Percentiles rank a stretch among this genome's conserved stretches.
Conservation (phyloP, 2,888 invertebrate species). For the Lathronympha strigana region DNA sequence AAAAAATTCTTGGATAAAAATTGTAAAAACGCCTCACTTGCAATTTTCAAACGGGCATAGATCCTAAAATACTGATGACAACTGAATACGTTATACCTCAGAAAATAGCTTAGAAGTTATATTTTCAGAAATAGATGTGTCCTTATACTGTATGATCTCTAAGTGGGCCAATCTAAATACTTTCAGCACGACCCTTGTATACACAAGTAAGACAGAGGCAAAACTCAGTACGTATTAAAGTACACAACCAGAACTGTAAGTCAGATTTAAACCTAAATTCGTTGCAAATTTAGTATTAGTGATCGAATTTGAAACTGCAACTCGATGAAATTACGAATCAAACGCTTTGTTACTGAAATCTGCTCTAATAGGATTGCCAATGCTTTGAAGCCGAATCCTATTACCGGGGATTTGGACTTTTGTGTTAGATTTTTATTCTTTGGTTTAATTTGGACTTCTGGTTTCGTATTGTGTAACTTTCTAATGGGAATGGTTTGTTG, state of each 20-base stretch:
- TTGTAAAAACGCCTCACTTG: no score
- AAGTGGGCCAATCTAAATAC: no score
- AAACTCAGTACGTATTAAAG: no score
- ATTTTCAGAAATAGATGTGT: no score
- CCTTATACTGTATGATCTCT: no score
- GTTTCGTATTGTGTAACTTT: constrained; percentile 14
- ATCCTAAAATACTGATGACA: no score
- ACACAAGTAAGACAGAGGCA: no score
- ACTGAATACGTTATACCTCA: no score
- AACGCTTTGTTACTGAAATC: not conserved
- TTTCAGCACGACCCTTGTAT: no score
- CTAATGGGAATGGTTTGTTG: constrained; percentile 8
- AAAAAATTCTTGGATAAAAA: no score
- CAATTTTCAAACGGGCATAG: no score
- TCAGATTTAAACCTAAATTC: not conserved
- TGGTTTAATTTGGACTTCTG: constrained; percentile 25
- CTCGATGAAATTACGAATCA: not conserved
- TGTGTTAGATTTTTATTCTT: constrained; percentile 31
- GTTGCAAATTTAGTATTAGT: not conserved
- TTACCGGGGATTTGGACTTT: constrained; percentile 34
- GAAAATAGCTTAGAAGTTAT: no score
- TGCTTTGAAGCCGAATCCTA: constrained; percentile 37
- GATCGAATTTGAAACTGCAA: not conserved
- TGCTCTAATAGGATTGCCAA: constrained; percentile 34
- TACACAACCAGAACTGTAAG: not conserved